These are phyloP conservation scores for Cheilosia scutellata DNA, from an alignment of 2,888 invertebrate species.

Conservation along the genomic window DNA sequence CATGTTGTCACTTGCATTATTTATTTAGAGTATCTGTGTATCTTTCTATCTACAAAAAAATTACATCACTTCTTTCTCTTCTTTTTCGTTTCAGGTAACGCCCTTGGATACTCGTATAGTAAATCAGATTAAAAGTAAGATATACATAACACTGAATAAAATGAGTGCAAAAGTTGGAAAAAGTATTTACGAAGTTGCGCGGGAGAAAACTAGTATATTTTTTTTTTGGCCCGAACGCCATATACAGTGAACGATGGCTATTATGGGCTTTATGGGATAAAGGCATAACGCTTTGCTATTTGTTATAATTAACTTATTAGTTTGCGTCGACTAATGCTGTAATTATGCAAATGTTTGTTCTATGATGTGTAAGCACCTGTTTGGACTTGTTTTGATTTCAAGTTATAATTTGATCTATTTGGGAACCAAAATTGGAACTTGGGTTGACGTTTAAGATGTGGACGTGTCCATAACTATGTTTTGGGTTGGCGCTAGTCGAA, in stretches of 20 bases:
- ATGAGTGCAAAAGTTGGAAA: background rate
- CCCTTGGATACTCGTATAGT: background rate
- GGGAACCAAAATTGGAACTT: background rate
- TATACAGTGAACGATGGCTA: conserved; percentile 12
- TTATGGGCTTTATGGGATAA: conserved; percentile 21
- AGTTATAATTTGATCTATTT: conserved; percentile 28
- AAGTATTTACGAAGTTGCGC: conserved; percentile 12
- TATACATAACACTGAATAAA: conserved; percentile 5
- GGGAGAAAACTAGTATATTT: conserved; percentile 10
- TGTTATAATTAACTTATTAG: conserved; percentile 35
- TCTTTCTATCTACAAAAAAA: conserved; percentile 14
- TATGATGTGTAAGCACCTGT: conserved; percentile 20
- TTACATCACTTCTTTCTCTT: conserved; percentile 50
- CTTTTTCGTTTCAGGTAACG: conserved; percentile 44
- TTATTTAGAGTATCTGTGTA: conserved; percentile 7
- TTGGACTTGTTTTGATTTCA: conserved; percentile 13
- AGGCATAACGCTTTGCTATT: background rate
- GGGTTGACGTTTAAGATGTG: conserved; percentile 1
- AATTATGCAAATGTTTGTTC: conserved; percentile 47
- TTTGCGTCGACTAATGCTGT: background rate
- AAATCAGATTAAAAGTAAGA: conserved; percentile 35
- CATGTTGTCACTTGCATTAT: conserved; percentile 36
- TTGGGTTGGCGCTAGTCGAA: conserved; percentile 8
- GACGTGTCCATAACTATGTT: background rate
- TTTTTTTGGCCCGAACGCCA: background rate